Evolutionary conservation across 2,888 invertebrate genomes (phyloP), one percentile per base, ranked within the genome.

Genomic region (Pogonocherus hispidulus): DNA sequence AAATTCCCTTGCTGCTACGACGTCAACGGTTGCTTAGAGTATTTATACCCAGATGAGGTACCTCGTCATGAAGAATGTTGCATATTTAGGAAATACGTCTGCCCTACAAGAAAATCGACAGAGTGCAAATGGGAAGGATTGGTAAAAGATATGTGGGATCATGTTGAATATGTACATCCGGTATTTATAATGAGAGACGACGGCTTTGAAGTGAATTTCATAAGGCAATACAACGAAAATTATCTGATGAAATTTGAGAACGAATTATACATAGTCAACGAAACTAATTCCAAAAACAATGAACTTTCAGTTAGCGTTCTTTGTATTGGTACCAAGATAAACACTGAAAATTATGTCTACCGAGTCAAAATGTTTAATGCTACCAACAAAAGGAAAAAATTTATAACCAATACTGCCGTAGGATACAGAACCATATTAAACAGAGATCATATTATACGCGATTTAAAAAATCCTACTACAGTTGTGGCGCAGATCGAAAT

Each of bases 201-300:
- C 2, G 69, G 70, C 46, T 80, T 83, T 67, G 83, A 84, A 73
- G 55, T 84, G 4, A 79, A 83, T 76, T 78, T 83, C 44, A 52
- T 82, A 4, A 78, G 79, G 59, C 76, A 71, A 16, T 80, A 82
- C 57, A 78, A 78, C 19, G 80, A 79, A 60, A 78, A 79, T 69
- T 82, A 78, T 71, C 52, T 84, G 6, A 64, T 82, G 32, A 67
- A 73, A 1, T 75, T 76, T 67, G 68, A 71, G 11, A 79, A 80
- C 11, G 76, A 78, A 14, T 63, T 81, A 9, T 83, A 79, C 72
- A 55, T 81, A 18, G 73, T 81, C 1, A 78, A 76, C 57, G 68
- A 79, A 14, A 76, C 73, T 63, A 78, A 80, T 64, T 60, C 66
- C 2, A 63, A 66, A 22, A 62, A 66, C 11, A 71, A 79, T 3